Evolutionary conservation across 2,113 vertebrate species (phyloP).

Genomic region (Lagopus leucura): DNA sequence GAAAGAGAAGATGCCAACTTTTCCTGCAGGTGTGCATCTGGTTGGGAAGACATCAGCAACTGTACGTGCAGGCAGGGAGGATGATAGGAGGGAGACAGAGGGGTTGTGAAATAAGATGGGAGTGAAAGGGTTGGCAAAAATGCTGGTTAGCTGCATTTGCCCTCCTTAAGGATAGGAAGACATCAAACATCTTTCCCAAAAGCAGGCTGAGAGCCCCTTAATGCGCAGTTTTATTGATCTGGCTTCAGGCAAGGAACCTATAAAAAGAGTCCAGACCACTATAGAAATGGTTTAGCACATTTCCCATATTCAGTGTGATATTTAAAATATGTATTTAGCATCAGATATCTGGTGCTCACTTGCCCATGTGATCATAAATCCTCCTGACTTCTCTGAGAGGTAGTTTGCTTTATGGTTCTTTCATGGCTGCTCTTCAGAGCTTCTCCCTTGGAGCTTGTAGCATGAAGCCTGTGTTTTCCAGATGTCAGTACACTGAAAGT

Average conservation of each 20-base stretch:
- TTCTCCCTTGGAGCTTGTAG: neutral
- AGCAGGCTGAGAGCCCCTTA: neutral
- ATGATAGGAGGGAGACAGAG: slow-evolving; percentile 43
- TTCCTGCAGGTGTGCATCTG: slow-evolving; percentile 82
- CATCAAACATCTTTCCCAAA: neutral
- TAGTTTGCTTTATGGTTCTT: neutral
- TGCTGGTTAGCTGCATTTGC: slow-evolving; percentile 3
- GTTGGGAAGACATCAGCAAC: slow-evolving; percentile 57
- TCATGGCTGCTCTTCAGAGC: neutral
- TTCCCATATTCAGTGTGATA: neutral
- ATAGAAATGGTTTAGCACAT: neutral
- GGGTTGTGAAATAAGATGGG: slow-evolving; percentile 75
- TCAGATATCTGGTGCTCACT: neutral
- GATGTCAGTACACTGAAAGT: neutral
- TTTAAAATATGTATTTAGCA: neutral
- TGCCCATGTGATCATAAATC: neutral
- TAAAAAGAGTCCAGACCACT: neutral
- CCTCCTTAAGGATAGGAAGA: neutral
- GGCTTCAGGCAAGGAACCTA: neutral
- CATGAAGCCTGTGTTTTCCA: neutral
- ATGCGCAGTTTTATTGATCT: neutral
- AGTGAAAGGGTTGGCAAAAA: slow-evolving; percentile 69
- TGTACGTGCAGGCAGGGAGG: slow-evolving; percentile 73
- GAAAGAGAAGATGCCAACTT: slow-evolving; percentile 71
- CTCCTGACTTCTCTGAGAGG: neutral